phyloP scores from a whole-genome alignment of 2,113 vertebrate species.

The Ictalurus punctatus region DNA sequence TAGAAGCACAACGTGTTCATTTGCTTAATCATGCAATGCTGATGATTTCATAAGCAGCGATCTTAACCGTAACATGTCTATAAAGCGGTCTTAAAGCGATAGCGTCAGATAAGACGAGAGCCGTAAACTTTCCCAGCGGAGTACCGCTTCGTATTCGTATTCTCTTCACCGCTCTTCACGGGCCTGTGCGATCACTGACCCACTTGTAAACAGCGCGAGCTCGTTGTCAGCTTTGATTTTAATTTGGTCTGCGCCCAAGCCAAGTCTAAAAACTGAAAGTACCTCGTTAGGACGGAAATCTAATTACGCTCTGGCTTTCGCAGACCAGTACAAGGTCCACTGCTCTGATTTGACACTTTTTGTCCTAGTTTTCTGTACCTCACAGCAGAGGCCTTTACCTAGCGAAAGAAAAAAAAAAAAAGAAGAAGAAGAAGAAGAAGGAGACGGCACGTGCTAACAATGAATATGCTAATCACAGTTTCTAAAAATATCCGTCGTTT shows the following conservation, averaged over 20 bases:
- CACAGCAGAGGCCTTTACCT: constrained; percentile 36
- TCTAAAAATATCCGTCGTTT: constrained; percentile 49
- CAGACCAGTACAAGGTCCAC: constrained; percentile 1
- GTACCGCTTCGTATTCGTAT: neutral
- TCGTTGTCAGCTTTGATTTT: constrained; percentile 18
- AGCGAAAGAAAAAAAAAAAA: neutral
- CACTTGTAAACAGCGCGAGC: neutral
- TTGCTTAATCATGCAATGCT: neutral
- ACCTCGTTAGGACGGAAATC: neutral
- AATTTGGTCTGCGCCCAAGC: neutral
- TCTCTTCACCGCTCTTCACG: neutral
- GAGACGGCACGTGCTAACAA: constrained; percentile 44
- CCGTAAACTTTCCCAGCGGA: neutral
- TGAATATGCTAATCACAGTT: constrained; percentile 37
- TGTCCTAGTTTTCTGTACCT: constrained; percentile 35
- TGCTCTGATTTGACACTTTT: constrained; percentile 26
- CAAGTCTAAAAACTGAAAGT: neutral
- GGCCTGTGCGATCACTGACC: neutral
- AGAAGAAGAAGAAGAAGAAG: constrained; percentile 11
- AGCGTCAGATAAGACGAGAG: neutral
- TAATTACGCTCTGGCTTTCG: constrained; percentile 6
- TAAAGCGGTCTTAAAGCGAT: constrained; percentile 4
- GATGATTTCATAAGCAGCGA: neutral
- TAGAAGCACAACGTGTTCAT: neutral
- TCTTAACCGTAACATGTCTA: neutral